Conservation (phyloP, 1,140 invertebrate genomes). For the Cotesia chilonis region DNA sequence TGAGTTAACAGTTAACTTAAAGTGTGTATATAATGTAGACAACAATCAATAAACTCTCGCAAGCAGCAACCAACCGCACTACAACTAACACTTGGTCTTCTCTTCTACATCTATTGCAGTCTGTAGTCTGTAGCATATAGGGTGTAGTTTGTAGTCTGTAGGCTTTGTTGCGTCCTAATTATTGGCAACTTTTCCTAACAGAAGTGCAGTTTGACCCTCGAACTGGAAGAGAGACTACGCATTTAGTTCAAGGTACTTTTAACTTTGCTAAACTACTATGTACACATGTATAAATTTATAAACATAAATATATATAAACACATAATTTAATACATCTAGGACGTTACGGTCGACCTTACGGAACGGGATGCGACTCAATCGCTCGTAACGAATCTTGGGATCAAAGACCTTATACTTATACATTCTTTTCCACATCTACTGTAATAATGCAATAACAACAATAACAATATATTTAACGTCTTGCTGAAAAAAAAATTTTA, state of each 20-base stretch:
- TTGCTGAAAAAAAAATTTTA: neutral
- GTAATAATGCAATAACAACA: too few species aligned
- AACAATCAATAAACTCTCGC: too few species aligned
- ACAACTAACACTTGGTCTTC: neutral
- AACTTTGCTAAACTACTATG: slow-evolving; percentile 4
- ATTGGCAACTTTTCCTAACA: slow-evolving; percentile 6
- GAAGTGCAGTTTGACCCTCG: slow-evolving; percentile 43
- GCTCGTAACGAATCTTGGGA: slow-evolving; percentile 48
- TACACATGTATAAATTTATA: slow-evolving; percentile 39
- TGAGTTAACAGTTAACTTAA: too few species aligned
- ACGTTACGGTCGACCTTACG: slow-evolving; percentile 48
- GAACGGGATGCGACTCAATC: slow-evolving; percentile 42
- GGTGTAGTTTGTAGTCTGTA: too few species aligned
- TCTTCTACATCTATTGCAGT: neutral
- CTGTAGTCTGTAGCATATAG: too few species aligned
- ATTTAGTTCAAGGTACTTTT: slow-evolving; percentile 17
- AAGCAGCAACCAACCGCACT: too few species aligned
- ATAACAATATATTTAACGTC: neutral
- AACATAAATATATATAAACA: slow-evolving; percentile 26
- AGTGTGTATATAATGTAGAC: too few species aligned
- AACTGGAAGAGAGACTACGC: slow-evolving; percentile 31
- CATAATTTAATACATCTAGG: slow-evolving; percentile 43
- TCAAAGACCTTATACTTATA: slow-evolving; percentile 28
- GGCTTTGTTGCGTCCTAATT: neutral
- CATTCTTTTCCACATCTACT: slow-evolving; percentile 1